These are phyloP conservation scores for Bubalus kerabau DNA, from an alignment of 2,113 vertebrate species.

Conservation along the genomic window DNA sequence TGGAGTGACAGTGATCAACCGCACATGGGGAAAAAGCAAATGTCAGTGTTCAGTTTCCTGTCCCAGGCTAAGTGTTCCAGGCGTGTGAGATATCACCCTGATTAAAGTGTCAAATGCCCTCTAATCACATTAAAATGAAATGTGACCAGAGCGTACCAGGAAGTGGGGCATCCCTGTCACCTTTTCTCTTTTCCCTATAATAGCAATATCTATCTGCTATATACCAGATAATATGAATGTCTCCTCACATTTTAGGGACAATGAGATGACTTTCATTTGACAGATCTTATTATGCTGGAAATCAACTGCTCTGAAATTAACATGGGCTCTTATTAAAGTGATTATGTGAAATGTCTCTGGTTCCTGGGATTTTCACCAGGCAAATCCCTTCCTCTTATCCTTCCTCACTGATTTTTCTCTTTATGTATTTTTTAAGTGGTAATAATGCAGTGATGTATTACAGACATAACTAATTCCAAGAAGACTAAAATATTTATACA, in stretches of 20 bases:
- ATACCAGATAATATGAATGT: conserved; percentile 67
- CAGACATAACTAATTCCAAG: neutral
- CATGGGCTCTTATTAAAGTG: conserved; percentile 64
- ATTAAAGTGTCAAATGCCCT: conserved; percentile 74
- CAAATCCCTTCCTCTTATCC: neutral
- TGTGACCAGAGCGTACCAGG: conserved; percentile 58
- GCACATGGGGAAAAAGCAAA: neutral
- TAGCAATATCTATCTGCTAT: conserved; percentile 70
- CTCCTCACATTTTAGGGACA: conserved; percentile 63
- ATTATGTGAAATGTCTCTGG: neutral
- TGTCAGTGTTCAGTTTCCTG: conserved; percentile 14
- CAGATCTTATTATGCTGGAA: conserved; percentile 75
- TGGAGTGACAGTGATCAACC: neutral
- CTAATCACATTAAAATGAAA: conserved; percentile 65
- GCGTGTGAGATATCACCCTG: conserved; percentile 49
- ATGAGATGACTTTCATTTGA: conserved; percentile 68
- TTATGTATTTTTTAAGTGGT: neutral
- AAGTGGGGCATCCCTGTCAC: conserved; percentile 63
- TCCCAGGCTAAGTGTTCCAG: neutral
- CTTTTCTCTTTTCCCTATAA: conserved; percentile 64
- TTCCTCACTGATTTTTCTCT: neutral
- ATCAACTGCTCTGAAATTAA: conserved; percentile 65
- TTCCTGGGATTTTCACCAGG: conserved; percentile 29
- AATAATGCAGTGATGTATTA: neutral
- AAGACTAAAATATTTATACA: neutral